Evolutionary conservation across 2,888 invertebrate species (phyloP).

Genomic region (Drosophila siamana): DNA sequence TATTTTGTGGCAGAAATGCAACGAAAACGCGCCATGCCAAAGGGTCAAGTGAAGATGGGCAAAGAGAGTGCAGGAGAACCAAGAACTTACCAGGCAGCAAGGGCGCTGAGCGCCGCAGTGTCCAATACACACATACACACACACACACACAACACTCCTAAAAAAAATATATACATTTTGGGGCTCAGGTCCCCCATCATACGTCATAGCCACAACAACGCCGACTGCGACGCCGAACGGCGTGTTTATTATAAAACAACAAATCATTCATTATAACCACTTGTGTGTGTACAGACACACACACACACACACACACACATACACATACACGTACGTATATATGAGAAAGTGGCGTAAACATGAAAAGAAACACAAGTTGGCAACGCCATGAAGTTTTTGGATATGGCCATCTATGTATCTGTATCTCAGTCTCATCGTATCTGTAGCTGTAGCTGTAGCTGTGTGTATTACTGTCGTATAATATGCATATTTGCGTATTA

Average conservation of each 20-base stretch:
- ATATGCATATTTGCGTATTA: conserved; percentile 82
- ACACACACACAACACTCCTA: conserved; percentile 2
- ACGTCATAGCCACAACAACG: conserved; percentile 66
- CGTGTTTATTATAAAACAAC: conserved; percentile 84
- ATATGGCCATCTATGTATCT: conserved; percentile 43
- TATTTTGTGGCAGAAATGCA: conserved; percentile 46
- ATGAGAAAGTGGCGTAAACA: conserved; percentile 81
- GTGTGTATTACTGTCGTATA: conserved; percentile 60
- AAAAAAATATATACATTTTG: conserved; percentile 27
- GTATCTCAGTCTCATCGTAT: conserved; percentile 30
- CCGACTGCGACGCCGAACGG: conserved; percentile 64
- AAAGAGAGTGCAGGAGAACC: conserved; percentile 23
- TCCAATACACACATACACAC: conserved; percentile 28
- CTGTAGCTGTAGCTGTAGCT: conserved; percentile 15
- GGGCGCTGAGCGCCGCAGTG: conserved; percentile 60
- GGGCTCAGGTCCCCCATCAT: conserved; percentile 51
- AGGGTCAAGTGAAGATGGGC: conserved; percentile 60
- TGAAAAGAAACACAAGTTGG: conserved; percentile 72
- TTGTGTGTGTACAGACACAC: conserved; percentile 62
- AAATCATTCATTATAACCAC: conserved; percentile 83
- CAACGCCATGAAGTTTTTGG: conserved; percentile 52
- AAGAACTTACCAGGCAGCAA: conserved; percentile 38
- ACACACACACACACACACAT: conserved; percentile 9
- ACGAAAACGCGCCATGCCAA: conserved; percentile 68
- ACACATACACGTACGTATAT: conserved; percentile 28